phyloP scores from a whole-genome alignment of 2,888 invertebrate species.

The Lasius fuliginosus region DNA sequence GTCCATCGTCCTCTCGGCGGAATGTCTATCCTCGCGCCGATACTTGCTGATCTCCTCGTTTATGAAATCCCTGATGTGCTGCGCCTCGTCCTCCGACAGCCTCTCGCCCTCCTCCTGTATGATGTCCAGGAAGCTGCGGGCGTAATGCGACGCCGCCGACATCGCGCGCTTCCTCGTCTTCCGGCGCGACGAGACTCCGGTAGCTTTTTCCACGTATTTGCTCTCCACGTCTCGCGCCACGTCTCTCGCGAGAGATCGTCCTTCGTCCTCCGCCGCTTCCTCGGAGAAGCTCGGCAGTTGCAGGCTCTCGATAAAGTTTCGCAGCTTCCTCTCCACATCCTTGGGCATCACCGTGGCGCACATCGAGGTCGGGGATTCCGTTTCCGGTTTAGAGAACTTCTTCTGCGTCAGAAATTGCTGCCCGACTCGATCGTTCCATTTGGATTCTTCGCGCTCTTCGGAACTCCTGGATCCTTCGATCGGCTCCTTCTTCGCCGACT shows the following conservation, averaged over 20 bases:
- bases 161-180: constrained; percentile 88
- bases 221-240: constrained; percentile 57
- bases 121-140: constrained; percentile 91
- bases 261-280: constrained; percentile 46
- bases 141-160: constrained; percentile 88
- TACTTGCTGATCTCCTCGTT: constrained; percentile 87
- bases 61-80: constrained; percentile 86
- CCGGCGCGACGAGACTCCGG: constrained; percentile 82
- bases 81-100: constrained; percentile 88
- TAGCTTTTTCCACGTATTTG: constrained; percentile 70
- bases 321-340: constrained; percentile 81
- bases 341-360: constrained; percentile 77
- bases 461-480: background rate
- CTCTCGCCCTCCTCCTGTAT: constrained; percentile 92
- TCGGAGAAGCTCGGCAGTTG: constrained; percentile 77
- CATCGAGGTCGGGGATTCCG: constrained; percentile 32
- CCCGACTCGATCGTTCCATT: constrained; percentile 15
- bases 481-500: constrained; percentile 89
- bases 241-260: constrained; percentile 72
- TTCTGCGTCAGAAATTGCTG: constrained; percentile 10
- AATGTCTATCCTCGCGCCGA: constrained; percentile 66
- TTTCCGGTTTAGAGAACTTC: constrained; percentile 19
- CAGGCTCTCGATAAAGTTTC: constrained; percentile 82
- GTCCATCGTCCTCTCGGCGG: constrained; percentile 11
- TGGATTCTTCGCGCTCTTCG: background rate